A percentile compares a stretch with the other conserved stretches of the same genome.
phyloP scores from a whole-genome alignment of 1,140 invertebrate genomes.

The Leptinotarsa texana region DNA sequence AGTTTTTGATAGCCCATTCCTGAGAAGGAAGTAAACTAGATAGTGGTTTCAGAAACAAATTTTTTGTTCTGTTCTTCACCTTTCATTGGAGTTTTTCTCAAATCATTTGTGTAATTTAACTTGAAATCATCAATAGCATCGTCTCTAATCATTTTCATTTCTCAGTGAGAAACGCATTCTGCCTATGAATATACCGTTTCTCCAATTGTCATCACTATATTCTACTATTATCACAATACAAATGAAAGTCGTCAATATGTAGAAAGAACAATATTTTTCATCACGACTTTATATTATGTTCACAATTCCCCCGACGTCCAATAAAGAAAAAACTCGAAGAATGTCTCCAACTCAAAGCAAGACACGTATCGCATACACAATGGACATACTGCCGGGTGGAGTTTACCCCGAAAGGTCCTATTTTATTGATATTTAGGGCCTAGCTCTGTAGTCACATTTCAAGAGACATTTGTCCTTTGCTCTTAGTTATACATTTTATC shows the following conservation, averaged over 20 bases:
- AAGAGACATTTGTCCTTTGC: background rate
- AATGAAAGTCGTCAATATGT: background rate
- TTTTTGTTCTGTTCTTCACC: no score
- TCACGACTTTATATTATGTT: background rate
- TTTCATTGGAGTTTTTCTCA: no score
- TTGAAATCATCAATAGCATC: no score
- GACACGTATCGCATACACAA: constrained; percentile 16
- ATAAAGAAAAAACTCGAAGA: constrained; percentile 5
- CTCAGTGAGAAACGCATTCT: no score
- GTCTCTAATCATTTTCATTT: no score
- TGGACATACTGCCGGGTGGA: background rate
- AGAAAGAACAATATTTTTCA: background rate
- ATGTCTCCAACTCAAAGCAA: constrained; percentile 10
- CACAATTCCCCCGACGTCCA: background rate
- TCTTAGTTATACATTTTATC: background rate
- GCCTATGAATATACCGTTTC: no score
- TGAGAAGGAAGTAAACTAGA: no score
- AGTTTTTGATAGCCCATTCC: no score
- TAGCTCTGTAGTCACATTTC: background rate
- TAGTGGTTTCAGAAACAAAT: no score
- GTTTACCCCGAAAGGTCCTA: background rate
- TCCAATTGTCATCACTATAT: no score
- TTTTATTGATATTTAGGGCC: constrained; percentile 20
- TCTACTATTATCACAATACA: no score
- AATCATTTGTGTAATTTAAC: no score